Base-by-base conservation (phyloP, 2,888 invertebrate genomes). In the Cheilosia grossa region DNA sequence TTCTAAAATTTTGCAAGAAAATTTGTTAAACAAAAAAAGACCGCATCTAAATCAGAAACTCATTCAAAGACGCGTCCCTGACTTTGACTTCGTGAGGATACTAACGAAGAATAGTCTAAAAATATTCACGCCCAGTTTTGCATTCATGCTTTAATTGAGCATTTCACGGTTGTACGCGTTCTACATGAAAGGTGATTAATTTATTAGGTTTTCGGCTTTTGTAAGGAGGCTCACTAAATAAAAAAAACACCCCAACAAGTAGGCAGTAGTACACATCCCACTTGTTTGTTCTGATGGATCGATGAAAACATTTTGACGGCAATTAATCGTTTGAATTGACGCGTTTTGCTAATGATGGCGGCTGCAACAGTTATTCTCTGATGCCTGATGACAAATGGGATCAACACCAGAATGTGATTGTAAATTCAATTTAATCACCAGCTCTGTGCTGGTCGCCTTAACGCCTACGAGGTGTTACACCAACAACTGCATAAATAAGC, bases 91-190 rank as follows among this genome's bases (percentile, higher is more conserved):
- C 70, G 69, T n/a, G 47, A 33, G 19, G 37, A 44, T 37, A 37
- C 17, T 17, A 30, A 2, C 13, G 27, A 40, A 49, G 61, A 24
- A 37, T 51, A 33, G 44, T 79, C 78, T 79, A 72, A 70, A 79
- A 79, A 79, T 79, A 79, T 64, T 51, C 53, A 53, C 40, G 17
- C 54, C 56, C 56, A 51, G 24, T 27, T 79, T 79, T 75, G 74
- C 79, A 83, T 83, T 79, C 83, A 79, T 74, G 79, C 79, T 83
- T 83, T 79, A 83, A 83, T 79, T 79, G 74, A 75, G 59, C 70
- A 83, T 79, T 83, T 83, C 70, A 83, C 70, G 83, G 79, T 51
- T 66, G 70, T 59, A 69, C 70, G 83, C 74, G 74, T 70, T 74
- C 53, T 51, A 61, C 78, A 69, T 69, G 82, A 83, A 83, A 83